Evolutionary conservation across 2,888 invertebrate genomes (phyloP).

Genomic region (Drosophila stalkeri): DNA sequence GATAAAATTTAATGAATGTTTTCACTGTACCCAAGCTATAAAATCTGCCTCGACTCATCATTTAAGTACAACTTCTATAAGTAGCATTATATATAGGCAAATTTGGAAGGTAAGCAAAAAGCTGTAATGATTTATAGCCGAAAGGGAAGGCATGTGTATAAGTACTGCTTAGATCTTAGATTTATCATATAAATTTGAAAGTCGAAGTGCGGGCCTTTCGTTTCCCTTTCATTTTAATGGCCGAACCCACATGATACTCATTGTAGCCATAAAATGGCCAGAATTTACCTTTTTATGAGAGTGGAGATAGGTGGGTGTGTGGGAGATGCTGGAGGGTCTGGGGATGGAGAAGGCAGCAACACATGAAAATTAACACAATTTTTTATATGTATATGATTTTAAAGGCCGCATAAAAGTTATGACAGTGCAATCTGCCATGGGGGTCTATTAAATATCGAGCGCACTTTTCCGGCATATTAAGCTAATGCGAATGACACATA

Average conservation of each 20-base stretch:
- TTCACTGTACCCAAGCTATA: not conserved
- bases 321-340: not conserved
- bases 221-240: constrained; percentile 45
- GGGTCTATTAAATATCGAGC: constrained; percentile 61
- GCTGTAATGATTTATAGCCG: constrained; percentile 37
- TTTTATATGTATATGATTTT: constrained; percentile 76
- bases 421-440: constrained; percentile 56
- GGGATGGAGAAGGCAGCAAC: constrained; percentile 43
- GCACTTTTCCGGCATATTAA: constrained; percentile 71
- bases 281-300: constrained; percentile 55
- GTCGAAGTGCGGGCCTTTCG: constrained; percentile 40
- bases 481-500: constrained; percentile 69
- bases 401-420: constrained; percentile 76
- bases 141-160: constrained; percentile 26
- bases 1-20: constrained; percentile 6
- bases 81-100: not conserved
- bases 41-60: not conserved
- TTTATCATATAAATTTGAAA: constrained; percentile 74
- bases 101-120: constrained; percentile 8
- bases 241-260: constrained; percentile 63
- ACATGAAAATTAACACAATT: constrained; percentile 78
- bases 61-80: not conserved
- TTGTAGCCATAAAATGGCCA: constrained; percentile 60
- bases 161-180: constrained; percentile 63
- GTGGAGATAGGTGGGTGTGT: too few relatives aligned